Conservation (phyloP, 2,113 vertebrate genomes). For the Saguinus imperator region DNA sequence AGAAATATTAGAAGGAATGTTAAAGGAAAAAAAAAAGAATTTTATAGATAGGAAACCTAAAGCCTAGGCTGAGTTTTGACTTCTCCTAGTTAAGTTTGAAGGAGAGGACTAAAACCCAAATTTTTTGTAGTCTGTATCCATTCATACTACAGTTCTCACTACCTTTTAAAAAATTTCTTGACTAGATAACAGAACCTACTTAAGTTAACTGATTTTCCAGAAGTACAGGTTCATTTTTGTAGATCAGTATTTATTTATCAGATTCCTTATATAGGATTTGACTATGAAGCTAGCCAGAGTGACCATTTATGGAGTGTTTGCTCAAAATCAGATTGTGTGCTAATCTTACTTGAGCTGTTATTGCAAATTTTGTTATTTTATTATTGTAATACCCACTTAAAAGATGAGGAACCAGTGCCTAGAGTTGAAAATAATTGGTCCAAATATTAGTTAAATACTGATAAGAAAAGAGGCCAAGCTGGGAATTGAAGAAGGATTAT, state of each 20-base stretch:
- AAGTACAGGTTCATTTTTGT: neutral
- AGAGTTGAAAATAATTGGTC: neutral
- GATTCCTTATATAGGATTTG: neutral
- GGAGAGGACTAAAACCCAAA: neutral
- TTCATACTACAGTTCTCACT: neutral
- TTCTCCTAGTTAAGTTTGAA: neutral
- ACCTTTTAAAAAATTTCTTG: neutral
- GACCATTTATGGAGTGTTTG: neutral
- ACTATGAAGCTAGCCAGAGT: neutral
- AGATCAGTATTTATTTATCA: neutral
- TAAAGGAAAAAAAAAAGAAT: neutral
- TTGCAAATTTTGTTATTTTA: neutral
- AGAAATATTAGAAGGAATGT: neutral
- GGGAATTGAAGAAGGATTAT: neutral
- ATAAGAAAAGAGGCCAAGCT: neutral
- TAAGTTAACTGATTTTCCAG: neutral
- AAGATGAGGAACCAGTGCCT: neutral
- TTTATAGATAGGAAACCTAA: neutral
- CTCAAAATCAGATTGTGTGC: neutral
- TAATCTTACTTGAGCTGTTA: neutral
- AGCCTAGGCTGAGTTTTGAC: neutral
- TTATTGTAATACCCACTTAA: neutral
- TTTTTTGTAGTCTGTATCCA: neutral
- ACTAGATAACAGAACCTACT: neutral
- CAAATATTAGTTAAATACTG: neutral